Percentiles rank a stretch among this genome's conserved stretches.
phyloP scores from a whole-genome alignment of 2,797 vertebrate species.

The Clarias pachynema region DNA sequence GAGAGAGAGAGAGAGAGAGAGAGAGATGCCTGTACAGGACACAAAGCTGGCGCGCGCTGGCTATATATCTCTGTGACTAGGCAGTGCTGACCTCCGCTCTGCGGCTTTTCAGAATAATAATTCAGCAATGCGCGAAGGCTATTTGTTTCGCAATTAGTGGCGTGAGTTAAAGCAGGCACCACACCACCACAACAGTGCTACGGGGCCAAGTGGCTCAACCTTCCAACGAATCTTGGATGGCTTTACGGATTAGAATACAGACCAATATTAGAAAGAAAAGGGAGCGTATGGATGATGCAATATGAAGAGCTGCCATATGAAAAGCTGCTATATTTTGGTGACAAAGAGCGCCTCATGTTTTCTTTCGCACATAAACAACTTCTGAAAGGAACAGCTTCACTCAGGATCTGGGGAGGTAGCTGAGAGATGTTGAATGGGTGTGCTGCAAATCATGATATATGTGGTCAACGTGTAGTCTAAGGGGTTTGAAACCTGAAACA shows the following conservation, averaged over 20 bases:
- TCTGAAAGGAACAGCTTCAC: background rate
- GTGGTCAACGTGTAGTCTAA: slow-evolving; percentile 25
- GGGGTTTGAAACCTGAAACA: slow-evolving; percentile 35
- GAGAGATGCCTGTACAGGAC: slow-evolving; percentile 26
- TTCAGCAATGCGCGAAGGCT: slow-evolving; percentile 64
- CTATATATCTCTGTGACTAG: slow-evolving; percentile 74
- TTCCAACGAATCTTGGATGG: slow-evolving; percentile 60
- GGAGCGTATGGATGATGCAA: slow-evolving; percentile 35
- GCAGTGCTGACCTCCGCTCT: slow-evolving; percentile 71
- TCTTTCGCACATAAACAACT: slow-evolving; percentile 22
- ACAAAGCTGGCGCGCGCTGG: slow-evolving; percentile 63
- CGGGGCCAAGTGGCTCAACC: slow-evolving; percentile 56
- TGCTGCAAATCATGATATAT: slow-evolving; percentile 33
- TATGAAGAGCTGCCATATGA: slow-evolving; percentile 52
- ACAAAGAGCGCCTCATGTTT: slow-evolving; percentile 32
- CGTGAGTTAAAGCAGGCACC: slow-evolving; percentile 63
- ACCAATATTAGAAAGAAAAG: slow-evolving; percentile 32
- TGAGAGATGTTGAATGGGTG: background rate
- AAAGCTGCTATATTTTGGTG: slow-evolving; percentile 49
- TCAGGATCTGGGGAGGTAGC: background rate
- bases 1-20: background rate
- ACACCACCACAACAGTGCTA: slow-evolving; percentile 65
- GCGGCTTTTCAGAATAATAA: slow-evolving; percentile 72
- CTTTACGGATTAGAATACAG: slow-evolving; percentile 38
- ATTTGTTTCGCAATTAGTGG: slow-evolving; percentile 78